A percentile compares a stretch with the other conserved stretches of the same genome.
Evolutionary conservation across 2,797 vertebrate species (phyloP).

Genomic region (Pseudotriccus pelzelni): DNA sequence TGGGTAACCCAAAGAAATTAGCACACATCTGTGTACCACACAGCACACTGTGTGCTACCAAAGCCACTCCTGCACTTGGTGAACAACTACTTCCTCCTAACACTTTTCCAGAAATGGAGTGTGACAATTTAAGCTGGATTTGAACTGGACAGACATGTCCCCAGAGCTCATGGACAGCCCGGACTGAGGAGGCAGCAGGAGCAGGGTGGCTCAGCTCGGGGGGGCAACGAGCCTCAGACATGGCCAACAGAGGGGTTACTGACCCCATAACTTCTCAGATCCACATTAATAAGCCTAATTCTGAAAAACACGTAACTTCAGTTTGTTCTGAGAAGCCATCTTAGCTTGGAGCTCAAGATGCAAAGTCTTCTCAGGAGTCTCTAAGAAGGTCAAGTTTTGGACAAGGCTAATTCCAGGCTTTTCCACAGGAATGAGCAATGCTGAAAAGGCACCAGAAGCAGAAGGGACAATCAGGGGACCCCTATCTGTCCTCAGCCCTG

Average conservation of each 20-base stretch:
- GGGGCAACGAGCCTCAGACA: not conserved
- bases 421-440: not conserved
- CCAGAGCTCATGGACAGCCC: not conserved
- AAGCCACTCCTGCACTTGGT: not conserved
- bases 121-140: not conserved
- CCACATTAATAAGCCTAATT: not conserved
- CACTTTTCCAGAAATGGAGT: not conserved
- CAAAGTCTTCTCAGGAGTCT: not conserved
- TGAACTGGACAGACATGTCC: not conserved
- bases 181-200: not conserved
- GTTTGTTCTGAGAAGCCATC: not conserved
- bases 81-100: not conserved
- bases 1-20: constrained; percentile 33
- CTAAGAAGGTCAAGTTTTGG: not conserved
- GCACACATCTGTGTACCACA: constrained; percentile 7
- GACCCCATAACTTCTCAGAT: not conserved
- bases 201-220: not conserved
- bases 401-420: not conserved
- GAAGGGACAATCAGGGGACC: not conserved
- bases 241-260: not conserved
- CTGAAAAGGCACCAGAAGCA: not conserved
- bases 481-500: not conserved
- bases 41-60: not conserved
- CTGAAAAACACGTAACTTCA: not conserved
- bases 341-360: not conserved